A percentile compares a stretch with the other conserved stretches of the same genome.
Evolutionary conservation across 2,113 vertebrate species (phyloP).

Genomic region (Plecturocebus donacophilus): DNA sequence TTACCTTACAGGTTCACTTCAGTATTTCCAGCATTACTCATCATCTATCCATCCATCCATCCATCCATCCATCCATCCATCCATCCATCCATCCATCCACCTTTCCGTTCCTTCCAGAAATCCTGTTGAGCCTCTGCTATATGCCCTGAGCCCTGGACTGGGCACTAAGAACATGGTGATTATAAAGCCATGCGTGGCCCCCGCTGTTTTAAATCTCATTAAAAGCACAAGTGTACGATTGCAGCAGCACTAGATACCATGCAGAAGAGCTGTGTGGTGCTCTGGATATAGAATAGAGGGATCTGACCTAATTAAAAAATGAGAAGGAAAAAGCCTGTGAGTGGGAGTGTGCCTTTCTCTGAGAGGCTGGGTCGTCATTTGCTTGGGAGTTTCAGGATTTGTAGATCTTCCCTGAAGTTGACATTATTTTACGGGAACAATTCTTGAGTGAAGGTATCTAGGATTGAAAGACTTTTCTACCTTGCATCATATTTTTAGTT

Average conservation of each 20-base stretch:
- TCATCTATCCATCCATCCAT: too few species aligned
- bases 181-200: not conserved
- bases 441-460: not conserved
- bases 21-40: not conserved
- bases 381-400: not conserved
- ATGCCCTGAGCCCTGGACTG: not conserved
- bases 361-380: not conserved
- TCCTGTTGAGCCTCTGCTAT: not conserved
- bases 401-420: not conserved
- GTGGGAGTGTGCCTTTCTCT: not conserved
- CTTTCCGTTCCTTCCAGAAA: not conserved
- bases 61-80: not conserved
- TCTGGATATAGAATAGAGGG: too few species aligned
- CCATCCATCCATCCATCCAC: not conserved
- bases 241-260: accelerated
- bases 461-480: not conserved
- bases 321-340: not conserved
- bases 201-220: not conserved
- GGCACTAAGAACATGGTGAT: not conserved
- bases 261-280: not conserved
- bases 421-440: not conserved
- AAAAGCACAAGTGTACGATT: too few species aligned
- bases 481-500: not conserved
- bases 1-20: not conserved
- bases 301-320: not conserved